Evolutionary conservation across 2,797 vertebrate species (phyloP).

Genomic region (Cyclura pinguis): DNA sequence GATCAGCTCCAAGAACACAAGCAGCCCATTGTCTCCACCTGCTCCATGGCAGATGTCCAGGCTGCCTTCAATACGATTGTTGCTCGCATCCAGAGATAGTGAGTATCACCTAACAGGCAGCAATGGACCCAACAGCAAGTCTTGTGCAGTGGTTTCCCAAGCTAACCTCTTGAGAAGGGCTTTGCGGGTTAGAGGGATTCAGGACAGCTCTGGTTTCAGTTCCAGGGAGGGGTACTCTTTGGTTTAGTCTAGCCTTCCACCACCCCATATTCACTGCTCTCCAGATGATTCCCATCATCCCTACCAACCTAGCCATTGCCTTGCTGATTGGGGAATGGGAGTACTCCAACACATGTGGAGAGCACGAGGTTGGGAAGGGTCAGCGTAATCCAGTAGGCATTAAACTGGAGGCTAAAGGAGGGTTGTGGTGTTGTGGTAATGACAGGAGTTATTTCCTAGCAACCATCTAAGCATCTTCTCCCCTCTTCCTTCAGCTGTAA

Average conservation of each 20-base stretch:
- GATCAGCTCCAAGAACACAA: slow-evolving; percentile 94
- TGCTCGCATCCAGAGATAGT: slow-evolving; percentile 97
- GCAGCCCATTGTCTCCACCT: slow-evolving; percentile 93
- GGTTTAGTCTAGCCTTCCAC: background rate
- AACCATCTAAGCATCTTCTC: background rate
- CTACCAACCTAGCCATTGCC: background rate
- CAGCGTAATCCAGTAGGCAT: background rate
- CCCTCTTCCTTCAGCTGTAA: slow-evolving; percentile 87
- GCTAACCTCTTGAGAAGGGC: background rate
- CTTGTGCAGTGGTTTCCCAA: background rate
- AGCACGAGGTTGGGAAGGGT: background rate
- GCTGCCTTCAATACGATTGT: slow-evolving; percentile 93
- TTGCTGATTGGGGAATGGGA: background rate
- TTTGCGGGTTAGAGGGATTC: background rate
- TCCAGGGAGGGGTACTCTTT: background rate
- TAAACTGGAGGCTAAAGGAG: background rate
- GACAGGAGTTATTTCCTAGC: background rate
- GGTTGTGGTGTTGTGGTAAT: no score
- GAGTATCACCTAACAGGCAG: slow-evolving; percentile 73
- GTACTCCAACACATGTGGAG: background rate
- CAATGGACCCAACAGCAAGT: background rate
- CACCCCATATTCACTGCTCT: background rate
- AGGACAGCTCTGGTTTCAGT: background rate
- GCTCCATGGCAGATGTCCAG: slow-evolving; percentile 93
- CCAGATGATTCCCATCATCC: background rate